Evolutionary conservation across 1,140 invertebrate genomes (phyloP), one percentile per base, ranked within the genome.

Genomic region (Zaprionus davidi): DNA sequence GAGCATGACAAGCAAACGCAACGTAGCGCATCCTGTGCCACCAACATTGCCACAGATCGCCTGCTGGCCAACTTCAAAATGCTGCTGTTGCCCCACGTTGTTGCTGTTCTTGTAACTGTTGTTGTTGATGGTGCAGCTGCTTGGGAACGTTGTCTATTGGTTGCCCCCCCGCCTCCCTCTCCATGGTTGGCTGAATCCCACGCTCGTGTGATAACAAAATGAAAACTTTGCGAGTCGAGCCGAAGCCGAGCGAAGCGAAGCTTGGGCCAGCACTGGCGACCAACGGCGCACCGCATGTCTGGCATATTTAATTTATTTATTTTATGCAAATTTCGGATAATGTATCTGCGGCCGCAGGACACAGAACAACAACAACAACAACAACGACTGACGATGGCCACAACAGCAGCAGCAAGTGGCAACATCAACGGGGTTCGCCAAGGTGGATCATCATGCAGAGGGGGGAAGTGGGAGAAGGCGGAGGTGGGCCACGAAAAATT

Each of bases 241-340:
- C 44, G 34, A 59, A 22, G 57, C 57, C n/a, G 24, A 2, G 24
- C 24, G 4, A 28, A 13, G 5, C 13, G 22, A 11, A 56, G 53
- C 12, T 9, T 41, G 13, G 24, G 46, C 79, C 65, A 70, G 41
- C 82, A 73, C 83, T 56, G 70, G 66, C 78, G 82, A 76, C 82
- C 82, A 86, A 81, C 76, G 77, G 81, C 81, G 81, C 85, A 90
- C 90, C 90, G 90, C 90, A 91, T 91, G 90, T 91, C 90, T 91
- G 90, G 90, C 85, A 91, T 91, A 91, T 85, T 91, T 91, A 91
- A 91, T 91, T 91, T 91, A 91, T 91, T 91, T 91, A 91, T 91
- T 91, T 91, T 91, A 91, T 91, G 90, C 90, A 91, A 91, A 91
- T 91, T 91, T 91, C 63, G 82, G 90, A 91, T 91, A 91, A 91